Conservation (phyloP, 2,797 vertebrate genomes). For the Phyllotis vaccarum region DNA sequence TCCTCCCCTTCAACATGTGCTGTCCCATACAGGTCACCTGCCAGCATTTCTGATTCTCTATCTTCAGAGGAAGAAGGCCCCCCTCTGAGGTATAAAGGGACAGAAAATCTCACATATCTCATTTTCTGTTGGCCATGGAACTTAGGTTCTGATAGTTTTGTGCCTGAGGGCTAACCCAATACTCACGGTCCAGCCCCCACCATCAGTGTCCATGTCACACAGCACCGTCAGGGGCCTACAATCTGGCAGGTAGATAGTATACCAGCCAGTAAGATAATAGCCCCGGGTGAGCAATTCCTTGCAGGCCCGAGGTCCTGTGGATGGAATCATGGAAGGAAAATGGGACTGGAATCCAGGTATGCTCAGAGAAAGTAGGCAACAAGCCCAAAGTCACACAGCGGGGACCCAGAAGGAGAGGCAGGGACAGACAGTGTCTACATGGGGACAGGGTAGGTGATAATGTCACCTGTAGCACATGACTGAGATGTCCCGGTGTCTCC, state of each 20-base stretch:
- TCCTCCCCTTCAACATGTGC: not conserved
- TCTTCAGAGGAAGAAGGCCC: not conserved
- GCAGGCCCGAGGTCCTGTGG: conserved; percentile 80
- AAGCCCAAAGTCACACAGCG: too few species aligned
- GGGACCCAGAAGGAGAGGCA: fast-evolving
- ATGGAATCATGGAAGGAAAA: fast-evolving
- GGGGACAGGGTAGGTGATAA: not conserved
- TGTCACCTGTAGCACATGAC: conserved; percentile 30
- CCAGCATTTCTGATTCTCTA: not conserved
- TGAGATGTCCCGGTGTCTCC: not conserved
- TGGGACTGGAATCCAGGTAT: fast-evolving
- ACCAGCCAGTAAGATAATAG: conserved; percentile 81
- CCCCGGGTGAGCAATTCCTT: conserved; percentile 79
- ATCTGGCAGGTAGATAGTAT: conserved; percentile 82
- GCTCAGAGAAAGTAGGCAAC: not conserved
- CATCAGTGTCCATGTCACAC: conserved; percentile 85
- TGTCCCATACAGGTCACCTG: fast-evolving
- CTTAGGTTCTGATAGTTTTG: fast-evolving
- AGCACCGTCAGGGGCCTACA: conserved; percentile 77
- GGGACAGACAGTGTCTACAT: fast-evolving
- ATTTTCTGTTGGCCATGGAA: too few species aligned
- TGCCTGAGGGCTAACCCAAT: fast-evolving
- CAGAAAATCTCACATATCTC: not conserved
- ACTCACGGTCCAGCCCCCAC: conserved; percentile 87
- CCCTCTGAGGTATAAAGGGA: not conserved